Base-by-base conservation (phyloP, 92 coral and sea anemone species). In the Galaxea fascicularis region DNA sequence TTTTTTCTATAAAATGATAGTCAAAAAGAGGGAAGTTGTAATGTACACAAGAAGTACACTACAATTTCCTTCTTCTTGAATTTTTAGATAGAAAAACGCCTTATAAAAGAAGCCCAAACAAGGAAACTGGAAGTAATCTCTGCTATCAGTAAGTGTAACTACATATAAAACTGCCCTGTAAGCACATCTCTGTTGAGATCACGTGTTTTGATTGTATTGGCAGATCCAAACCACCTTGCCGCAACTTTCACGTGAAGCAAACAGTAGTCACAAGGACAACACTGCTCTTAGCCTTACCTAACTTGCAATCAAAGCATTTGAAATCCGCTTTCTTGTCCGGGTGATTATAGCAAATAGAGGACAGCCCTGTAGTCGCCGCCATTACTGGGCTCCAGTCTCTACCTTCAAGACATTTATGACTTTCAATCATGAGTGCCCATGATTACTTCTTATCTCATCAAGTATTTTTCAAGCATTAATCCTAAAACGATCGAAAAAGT, bases 261-360 rank as follows among this genome's bases (percentile, higher is more conserved):
- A 35, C 6, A 6, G 41, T 35, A 35, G 3, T 35, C 41, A 35
- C 41, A 35, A 35, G 41, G 41, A 35, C 2, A 35, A 2, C 41
- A 35, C 41, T 35, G 6, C n/a, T 35, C 64, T 58, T 25, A 58
- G 29, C 14, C 85, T 54, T 35, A 81, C 85, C 85, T 14, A 24
- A 39, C 53, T 81, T 81, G 22, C 85, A 81, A 39, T 81, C 85
- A 18, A 81, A 81, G 28, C 85, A 81, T 21, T 81, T 81, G 78
- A 81, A 81, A 81, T 81, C 85, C 16, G 85, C 85, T 9, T 73
- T 71, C 29, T 81, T 81, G 39, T 81, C 85, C 0, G 67, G 78
- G 35, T 81, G 85, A 58, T 81, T 81, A 26, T 81, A 81, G 54
- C 85, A 81, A 15, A 81, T 22, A 3, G 76, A 56, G 16, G 77